These are phyloP conservation scores for Orthosia cruda DNA, from an alignment of 2,888 invertebrate genomes.

Conservation along the genomic window DNA sequence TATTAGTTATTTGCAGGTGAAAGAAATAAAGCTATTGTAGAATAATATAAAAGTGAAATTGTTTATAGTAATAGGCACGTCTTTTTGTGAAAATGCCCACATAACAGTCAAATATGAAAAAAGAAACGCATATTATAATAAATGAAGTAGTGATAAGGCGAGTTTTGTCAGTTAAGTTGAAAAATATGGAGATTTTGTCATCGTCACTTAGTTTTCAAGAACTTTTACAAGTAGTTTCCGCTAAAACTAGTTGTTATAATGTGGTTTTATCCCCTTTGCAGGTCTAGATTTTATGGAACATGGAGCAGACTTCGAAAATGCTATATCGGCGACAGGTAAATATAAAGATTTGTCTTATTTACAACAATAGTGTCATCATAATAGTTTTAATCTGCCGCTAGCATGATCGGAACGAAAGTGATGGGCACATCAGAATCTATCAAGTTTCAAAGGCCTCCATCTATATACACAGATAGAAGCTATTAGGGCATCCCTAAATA, in stretches of 20 bases:
- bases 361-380: not conserved
- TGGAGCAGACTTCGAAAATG: slow-evolving; percentile 94
- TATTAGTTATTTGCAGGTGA: slow-evolving; percentile 42
- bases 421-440: not conserved
- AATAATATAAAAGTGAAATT: slow-evolving; percentile 29
- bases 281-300: slow-evolving; percentile 95
- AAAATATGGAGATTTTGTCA: not conserved
- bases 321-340: slow-evolving; percentile 93
- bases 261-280: slow-evolving; percentile 79
- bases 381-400: not conserved
- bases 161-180: slow-evolving; percentile 76
- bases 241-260: not conserved
- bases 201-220: not conserved
- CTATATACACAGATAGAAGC: not conserved
- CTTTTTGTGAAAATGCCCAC: slow-evolving; percentile 47
- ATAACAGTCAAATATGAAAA: slow-evolving; percentile 55
- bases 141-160: slow-evolving; percentile 66
- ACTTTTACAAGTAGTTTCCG: not conserved
- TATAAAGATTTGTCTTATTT: not conserved
- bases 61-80: slow-evolving; percentile 13
- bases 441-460: not conserved
- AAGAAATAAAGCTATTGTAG: slow-evolving; percentile 20
- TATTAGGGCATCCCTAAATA: not conserved
- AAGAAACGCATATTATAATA: slow-evolving; percentile 62
- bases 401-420: not conserved